Conservation (phyloP, 2,113 vertebrate species). For the Muscicapa adusta region DNA sequence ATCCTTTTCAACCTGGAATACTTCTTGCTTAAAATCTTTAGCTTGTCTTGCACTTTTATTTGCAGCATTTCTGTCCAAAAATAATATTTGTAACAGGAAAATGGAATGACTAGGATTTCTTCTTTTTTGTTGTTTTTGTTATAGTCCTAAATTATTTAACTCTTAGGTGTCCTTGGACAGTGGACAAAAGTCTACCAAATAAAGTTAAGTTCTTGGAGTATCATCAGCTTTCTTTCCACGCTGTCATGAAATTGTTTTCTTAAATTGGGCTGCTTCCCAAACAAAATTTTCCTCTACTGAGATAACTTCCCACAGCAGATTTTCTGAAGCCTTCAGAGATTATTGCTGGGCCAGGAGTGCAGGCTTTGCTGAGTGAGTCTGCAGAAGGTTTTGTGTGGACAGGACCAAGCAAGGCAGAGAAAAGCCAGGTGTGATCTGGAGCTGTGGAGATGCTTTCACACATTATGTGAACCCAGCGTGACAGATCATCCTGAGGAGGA, state of each 20-base stretch:
- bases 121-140: background rate
- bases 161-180: background rate
- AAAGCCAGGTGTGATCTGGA: background rate
- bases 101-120: background rate
- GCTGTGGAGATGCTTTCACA: background rate
- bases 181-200: background rate
- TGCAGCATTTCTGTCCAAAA: slow-evolving; percentile 44
- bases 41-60: background rate
- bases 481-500: background rate
- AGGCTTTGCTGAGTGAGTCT: background rate
- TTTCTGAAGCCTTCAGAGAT: background rate
- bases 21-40: background rate
- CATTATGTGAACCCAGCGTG: rapidly evolving
- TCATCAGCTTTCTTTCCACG: background rate
- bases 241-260: slow-evolving; percentile 29
- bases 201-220: background rate
- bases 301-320: background rate
- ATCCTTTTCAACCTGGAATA: background rate
- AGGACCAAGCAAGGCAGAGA: background rate
- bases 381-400: background rate
- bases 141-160: background rate
- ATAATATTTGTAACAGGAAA: slow-evolving; percentile 15
- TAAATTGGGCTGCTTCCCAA: background rate
- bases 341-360: background rate
- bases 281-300: background rate